A percentile compares a stretch with the other conserved stretches of the same genome.
phyloP scores from a whole-genome alignment of 2,113 vertebrate genomes.

The Hippocampus barbouri region DNA sequence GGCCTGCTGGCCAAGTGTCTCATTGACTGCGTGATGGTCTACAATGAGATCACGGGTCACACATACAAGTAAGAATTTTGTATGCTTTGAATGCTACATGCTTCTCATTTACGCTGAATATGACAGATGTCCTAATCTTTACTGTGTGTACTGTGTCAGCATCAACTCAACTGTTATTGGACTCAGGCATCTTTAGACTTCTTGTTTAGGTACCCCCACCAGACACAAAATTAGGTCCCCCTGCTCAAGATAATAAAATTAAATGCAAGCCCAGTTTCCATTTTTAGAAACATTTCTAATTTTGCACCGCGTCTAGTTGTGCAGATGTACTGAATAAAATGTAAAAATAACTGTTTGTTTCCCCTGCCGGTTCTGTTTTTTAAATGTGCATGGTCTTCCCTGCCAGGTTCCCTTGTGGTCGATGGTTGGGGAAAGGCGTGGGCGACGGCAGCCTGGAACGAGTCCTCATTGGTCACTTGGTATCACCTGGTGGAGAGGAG shows the following conservation, averaged over 20 bases:
- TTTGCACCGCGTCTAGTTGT: background rate
- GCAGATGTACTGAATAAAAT: background rate
- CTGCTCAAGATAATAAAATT: background rate
- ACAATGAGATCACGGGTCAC: slow-evolving; percentile 96
- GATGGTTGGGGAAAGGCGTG: slow-evolving; percentile 89
- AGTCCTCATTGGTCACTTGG: slow-evolving; percentile 87
- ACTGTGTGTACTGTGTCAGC: background rate
- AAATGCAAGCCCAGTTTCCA: background rate
- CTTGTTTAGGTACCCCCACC: background rate
- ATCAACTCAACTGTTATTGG: background rate
- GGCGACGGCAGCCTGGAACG: slow-evolving; percentile 89
- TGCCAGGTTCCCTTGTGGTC: slow-evolving; percentile 87
- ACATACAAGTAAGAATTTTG: slow-evolving; percentile 83
- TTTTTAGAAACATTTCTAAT: background rate
- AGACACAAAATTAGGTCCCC: background rate
- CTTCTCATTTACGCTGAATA: background rate
- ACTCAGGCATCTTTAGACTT: background rate
- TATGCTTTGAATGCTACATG: background rate
- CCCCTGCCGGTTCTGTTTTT: background rate
- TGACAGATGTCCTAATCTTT: background rate
- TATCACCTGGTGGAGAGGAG: slow-evolving; percentile 75
- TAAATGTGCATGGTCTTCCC: background rate
- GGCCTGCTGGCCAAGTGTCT: slow-evolving; percentile 96
- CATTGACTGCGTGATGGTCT: slow-evolving; percentile 96
- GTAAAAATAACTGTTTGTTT: background rate